A percentile compares a stretch with the other conserved stretches of the same genome.
phyloP scores from a whole-genome alignment of 1,140 invertebrate species.

The Anadara kagoshimensis region DNA sequence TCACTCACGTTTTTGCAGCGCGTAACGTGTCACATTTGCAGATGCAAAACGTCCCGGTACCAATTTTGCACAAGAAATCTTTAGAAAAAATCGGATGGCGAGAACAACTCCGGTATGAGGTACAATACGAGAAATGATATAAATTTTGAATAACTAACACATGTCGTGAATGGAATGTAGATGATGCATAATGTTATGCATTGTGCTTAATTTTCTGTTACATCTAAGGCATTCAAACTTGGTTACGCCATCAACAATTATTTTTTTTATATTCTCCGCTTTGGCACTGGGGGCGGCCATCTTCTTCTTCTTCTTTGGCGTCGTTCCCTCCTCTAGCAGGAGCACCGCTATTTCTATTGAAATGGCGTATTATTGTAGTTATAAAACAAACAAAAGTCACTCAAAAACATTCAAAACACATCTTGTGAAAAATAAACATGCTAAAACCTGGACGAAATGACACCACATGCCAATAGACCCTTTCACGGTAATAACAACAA shows the following conservation, averaged over 20 bases:
- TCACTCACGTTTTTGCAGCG: too few relatives aligned
- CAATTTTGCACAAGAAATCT: too few relatives aligned
- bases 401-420: not conserved
- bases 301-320: not conserved
- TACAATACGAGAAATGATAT: conserved; percentile 3
- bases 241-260: conserved; percentile 7
- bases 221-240: conserved; percentile 14
- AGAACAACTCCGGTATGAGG: too few relatives aligned
- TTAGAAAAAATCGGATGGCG: too few relatives aligned
- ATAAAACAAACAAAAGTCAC: not conserved
- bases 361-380: too few relatives aligned
- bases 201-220: conserved; percentile 14
- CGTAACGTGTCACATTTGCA: too few relatives aligned
- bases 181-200: conserved; percentile 10
- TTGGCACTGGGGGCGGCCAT: conserved; percentile 2
- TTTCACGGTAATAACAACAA: conserved; percentile 3
- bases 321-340: not conserved
- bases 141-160: conserved; percentile 10
- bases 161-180: conserved; percentile 15
- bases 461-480: conserved; percentile 7
- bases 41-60: too few relatives aligned
- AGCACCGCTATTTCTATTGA: not conserved
- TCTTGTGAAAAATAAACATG: conserved; percentile 6
- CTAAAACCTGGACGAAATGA: conserved; percentile 5
- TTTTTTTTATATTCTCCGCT: conserved; percentile 11